Base-by-base conservation (phyloP, 2,113 vertebrate genomes). In the Patagioenas fasciata region DNA sequence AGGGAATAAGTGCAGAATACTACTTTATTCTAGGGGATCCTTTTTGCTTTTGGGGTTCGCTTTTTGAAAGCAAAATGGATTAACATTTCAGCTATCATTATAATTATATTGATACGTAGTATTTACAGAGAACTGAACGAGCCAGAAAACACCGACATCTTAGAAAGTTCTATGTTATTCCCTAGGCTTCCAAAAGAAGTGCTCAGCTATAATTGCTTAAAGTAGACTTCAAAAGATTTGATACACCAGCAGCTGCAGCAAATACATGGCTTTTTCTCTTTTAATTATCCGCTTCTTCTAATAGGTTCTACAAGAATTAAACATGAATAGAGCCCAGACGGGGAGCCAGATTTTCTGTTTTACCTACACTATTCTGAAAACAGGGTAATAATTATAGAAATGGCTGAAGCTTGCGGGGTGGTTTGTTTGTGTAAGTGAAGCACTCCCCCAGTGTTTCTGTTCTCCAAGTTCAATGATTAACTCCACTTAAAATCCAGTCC, bases 171-270 rank as follows among this genome's bases (percentile, higher is more conserved):
- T 73, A 15, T 60, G 47, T 69, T 80, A 81, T 90, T 88, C 92
- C 60, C 88, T 62, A 62, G 61, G 62, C 40, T 93, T 94, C 83
- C 44, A 36, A 65, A 97, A 96, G 54, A 95, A 95, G 64, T 78
- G 38, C 58, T 94, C 64, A 54, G 78, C 91, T 94, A 57, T 78
- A 95, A 96, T 95, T 94, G 71, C 87, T 96, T 42, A 94, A 97
- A 92, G 92, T 10, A 84, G 82, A 97, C 94, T 93, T 97, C 88
- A 96, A 94, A 97, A 95, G 96, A 80, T 60, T 92, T 79, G 94
- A 74, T 80, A 64, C 26, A 89, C 69, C 29, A 58, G 73, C 62
- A 94, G 92, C 75, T 96, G 85, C 73, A 80, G 95, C 66, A 96
- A 95, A 97, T 79, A 89, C 50, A 61, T 7, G 19, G 28, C 42